These are phyloP conservation scores for Cebidichthys violaceus DNA, from an alignment of 2,113 vertebrate genomes.

Conservation along the genomic window DNA sequence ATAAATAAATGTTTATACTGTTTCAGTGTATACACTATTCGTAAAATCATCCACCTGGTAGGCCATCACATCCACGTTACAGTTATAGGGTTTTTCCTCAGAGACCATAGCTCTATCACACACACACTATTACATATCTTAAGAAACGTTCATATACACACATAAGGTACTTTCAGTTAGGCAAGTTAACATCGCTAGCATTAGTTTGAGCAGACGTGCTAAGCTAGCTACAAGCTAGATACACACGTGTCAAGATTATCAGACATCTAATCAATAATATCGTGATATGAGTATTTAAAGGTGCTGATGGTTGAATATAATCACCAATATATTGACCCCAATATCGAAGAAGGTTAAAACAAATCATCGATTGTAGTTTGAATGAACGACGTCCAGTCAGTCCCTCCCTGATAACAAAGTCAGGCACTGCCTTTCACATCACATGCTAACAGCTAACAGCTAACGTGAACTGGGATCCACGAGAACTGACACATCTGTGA, in stretches of 20 bases:
- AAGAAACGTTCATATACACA: neutral
- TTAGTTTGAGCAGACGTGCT: constrained; percentile 59
- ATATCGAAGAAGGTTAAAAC: neutral
- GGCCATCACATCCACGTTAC: neutral
- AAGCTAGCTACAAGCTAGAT: constrained; percentile 65
- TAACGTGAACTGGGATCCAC: constrained; percentile 74
- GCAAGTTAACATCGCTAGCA: constrained; percentile 38
- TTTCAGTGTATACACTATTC: neutral
- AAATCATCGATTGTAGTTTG: constrained; percentile 51
- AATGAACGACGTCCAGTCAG: constrained; percentile 62
- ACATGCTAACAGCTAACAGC: constrained; percentile 56
- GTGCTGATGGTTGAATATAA: neutral
- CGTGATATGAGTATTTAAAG: rapidly evolving
- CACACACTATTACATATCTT: neutral
- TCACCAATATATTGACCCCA: neutral
- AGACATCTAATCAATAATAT: neutral
- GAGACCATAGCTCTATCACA: neutral
- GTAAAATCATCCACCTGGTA: neutral
- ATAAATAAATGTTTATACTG: neutral
- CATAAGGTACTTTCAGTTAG: neutral
- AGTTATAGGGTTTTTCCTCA: neutral
- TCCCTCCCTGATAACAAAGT: constrained; percentile 76
- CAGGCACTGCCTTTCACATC: constrained; percentile 61
- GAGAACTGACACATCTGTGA: constrained; percentile 29
- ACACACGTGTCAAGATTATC: constrained; percentile 75